phyloP scores from a whole-genome alignment of 2,797 vertebrate genomes.

The Gymnopithys bicolor region DNA sequence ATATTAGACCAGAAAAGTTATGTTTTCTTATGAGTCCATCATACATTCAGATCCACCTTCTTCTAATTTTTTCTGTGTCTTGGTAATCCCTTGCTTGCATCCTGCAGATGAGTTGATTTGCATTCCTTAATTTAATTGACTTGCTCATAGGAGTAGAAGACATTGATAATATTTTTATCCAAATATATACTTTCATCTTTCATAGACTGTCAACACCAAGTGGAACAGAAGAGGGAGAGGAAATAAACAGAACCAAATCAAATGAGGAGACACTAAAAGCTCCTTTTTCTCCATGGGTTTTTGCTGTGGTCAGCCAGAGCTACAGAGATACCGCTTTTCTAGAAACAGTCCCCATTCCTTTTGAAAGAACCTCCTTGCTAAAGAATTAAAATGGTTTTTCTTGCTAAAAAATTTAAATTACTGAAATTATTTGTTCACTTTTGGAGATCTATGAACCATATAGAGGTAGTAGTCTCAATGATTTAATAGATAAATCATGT shows the following conservation, averaged over 20 bases:
- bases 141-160: background rate
- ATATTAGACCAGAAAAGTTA: background rate
- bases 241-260: background rate
- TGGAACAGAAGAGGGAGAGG: background rate
- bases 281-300: background rate
- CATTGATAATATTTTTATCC: background rate
- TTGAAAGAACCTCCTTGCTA: background rate
- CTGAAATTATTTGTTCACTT: background rate
- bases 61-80: background rate
- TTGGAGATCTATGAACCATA: background rate
- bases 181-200: background rate
- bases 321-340: background rate
- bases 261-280: background rate
- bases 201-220: background rate
- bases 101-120: background rate
- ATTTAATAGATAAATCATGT: background rate
- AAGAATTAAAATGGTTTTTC: background rate
- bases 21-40: background rate
- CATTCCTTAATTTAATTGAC: constrained; percentile 30
- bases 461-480: background rate
- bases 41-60: background rate
- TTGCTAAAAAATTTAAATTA: background rate
- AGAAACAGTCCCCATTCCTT: background rate
- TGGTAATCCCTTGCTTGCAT: background rate
- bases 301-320: background rate